Percentiles rank a stretch among this genome's conserved stretches.
phyloP scores from a whole-genome alignment of 1,140 invertebrate species.

The Sitobion miscanthi region DNA sequence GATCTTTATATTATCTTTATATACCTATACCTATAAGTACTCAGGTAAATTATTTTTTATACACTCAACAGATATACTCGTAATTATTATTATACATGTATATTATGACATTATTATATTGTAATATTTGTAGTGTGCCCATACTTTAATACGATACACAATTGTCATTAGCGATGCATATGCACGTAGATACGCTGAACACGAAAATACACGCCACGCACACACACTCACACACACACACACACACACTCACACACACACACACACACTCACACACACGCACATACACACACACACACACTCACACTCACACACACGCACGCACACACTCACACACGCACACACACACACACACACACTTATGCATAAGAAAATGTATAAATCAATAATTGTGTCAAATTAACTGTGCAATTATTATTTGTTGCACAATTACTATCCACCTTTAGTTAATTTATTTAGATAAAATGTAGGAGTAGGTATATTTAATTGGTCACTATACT shows the following conservation, averaged over 20 bases:
- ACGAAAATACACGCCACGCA: neutral
- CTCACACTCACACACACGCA: too few relatives aligned
- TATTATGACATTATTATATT: neutral
- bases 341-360: neutral
- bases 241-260: neutral
- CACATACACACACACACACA: too few relatives aligned
- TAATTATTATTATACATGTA: neutral
- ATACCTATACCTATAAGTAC: neutral
- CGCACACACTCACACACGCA: neutral
- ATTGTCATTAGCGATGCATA: neutral
- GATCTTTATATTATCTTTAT: neutral
- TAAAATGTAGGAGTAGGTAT: neutral
- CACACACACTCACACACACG: too few relatives aligned
- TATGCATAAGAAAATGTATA: neutral
- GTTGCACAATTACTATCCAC: neutral
- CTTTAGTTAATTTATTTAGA: neutral
- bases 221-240: too few relatives aligned
- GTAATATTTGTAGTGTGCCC: neutral
- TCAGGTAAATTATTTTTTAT: conserved; percentile 2
- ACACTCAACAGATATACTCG: neutral
- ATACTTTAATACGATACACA: neutral
- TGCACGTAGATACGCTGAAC: neutral
- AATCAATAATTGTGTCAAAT: conserved; percentile 13
- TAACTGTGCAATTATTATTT: neutral
- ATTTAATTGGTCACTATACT: neutral